phyloP scores from a whole-genome alignment of 2,113 vertebrate genomes.

The Vidua macroura region DNA sequence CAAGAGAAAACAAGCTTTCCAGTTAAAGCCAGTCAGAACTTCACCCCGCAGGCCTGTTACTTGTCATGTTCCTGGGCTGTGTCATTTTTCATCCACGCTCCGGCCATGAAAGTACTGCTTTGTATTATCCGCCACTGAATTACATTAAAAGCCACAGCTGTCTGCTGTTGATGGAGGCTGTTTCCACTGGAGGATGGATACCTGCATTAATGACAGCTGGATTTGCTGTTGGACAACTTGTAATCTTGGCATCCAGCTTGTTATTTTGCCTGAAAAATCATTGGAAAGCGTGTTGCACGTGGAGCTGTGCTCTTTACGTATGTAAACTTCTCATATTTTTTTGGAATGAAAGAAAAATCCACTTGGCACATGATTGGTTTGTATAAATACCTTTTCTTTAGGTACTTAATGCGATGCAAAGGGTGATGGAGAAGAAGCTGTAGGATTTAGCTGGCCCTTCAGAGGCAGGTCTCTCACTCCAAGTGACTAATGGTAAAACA shows the following conservation, averaged over 20 bases:
- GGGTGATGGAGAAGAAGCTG: background rate
- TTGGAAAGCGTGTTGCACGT: background rate
- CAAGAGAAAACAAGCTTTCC: slow-evolving; percentile 31
- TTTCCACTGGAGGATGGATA: background rate
- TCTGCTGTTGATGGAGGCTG: background rate
- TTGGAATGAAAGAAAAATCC: background rate
- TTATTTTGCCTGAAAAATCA: background rate
- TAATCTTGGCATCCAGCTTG: background rate
- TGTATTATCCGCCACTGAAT: background rate
- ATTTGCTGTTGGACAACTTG: background rate
- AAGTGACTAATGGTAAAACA: background rate
- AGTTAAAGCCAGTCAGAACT: slow-evolving; percentile 28
- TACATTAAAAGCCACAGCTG: background rate
- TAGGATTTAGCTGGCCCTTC: background rate
- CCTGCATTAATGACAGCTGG: background rate
- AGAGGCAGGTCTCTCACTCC: background rate
- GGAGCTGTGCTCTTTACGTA: background rate
- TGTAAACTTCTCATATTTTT: rapidly evolving
- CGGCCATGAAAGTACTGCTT: background rate
- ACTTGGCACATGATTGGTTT: background rate
- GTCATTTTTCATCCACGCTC: background rate
- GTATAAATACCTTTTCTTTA: background rate
- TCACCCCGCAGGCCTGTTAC: background rate
- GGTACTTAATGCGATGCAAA: background rate
- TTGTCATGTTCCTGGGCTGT: slow-evolving; percentile 7